Evolutionary conservation across 1,140 invertebrate species (phyloP), one percentile per base, ranked within the genome.

Genomic region (Mactra quadrangularis): DNA sequence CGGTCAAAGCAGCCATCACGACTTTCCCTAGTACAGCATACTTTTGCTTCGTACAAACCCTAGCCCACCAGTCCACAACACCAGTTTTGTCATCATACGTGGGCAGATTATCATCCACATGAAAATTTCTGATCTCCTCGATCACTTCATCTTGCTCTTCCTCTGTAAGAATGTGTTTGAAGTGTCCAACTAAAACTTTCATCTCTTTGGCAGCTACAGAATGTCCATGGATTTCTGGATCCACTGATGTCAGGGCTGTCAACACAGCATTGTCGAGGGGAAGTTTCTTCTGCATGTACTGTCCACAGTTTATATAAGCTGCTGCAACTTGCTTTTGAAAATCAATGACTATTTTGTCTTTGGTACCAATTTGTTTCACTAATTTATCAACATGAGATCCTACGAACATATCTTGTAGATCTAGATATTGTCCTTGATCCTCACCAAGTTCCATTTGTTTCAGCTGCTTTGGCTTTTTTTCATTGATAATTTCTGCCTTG

Each of bases 201-300:
- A 57, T 57, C 17, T 57, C 7, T 22, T 22, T 57, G 17, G 53
- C 17, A 57, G 53, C 53, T n/a, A 57, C 53, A n/a, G 53, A 57
- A 27, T 57, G 17, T 9, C 53, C 53, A 19, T 27, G 53, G 17
- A 57, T 6, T n/a, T 27, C 53, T n/a, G 53, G 53, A n/a, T 57
- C 22, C 25, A 57, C 25, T n/a, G 53, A 57, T n/a, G 53, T n/a
- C 9, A 57, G 25, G 17, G 53, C 17, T 27, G 17, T 19, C 25
- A 57, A 22, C 17, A 57, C 53, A n/a, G 17, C 17, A 57, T 27
- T 57, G 25, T 57, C 53, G 6, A 57, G 53, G 6, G 22, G 22
- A 7, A 57, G 22, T 27, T 57, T 57, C 53, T 57, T 57, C 25
- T 57, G 53, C 53, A 57, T 57, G 53, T 57, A 57, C 25, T 57